phyloP scores from a whole-genome alignment of 1,140 invertebrate species.

The Meloidogyne exigua region DNA sequence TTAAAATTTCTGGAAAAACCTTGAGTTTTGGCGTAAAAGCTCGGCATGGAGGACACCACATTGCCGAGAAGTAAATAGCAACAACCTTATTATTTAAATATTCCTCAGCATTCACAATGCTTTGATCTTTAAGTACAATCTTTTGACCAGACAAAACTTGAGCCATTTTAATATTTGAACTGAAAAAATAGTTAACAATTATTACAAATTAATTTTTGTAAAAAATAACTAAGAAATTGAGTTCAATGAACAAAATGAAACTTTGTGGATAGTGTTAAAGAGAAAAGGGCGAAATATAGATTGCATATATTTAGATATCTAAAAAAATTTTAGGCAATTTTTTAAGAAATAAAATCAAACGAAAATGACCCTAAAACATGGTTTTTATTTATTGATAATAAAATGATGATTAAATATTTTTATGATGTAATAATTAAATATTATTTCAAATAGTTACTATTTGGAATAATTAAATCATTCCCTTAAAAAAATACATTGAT shows the following conservation, averaged over 20 bases:
- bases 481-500: neutral
- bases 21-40: slow-evolving; percentile 61
- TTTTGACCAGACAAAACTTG: slow-evolving; percentile 52
- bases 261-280: neutral
- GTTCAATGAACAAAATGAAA: neutral
- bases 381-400: neutral
- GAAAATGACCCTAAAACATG: neutral
- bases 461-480: neutral
- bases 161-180: slow-evolving; percentile 39
- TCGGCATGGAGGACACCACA: slow-evolving; percentile 61
- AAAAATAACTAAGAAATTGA: neutral
- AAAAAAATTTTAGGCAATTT: neutral
- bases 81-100: slow-evolving; percentile 57
- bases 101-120: slow-evolving; percentile 48
- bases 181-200: neutral
- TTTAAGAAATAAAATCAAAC: neutral
- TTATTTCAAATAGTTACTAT: neutral
- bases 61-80: slow-evolving; percentile 60
- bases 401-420: neutral
- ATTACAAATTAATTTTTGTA: neutral
- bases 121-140: slow-evolving; percentile 47
- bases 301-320: neutral
- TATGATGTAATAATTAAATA: slow-evolving; percentile 2
- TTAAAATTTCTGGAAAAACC: slow-evolving; percentile 32
- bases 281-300: neutral